phyloP scores from a whole-genome alignment of 2,888 invertebrate species.

The Agrypnus murinus region DNA sequence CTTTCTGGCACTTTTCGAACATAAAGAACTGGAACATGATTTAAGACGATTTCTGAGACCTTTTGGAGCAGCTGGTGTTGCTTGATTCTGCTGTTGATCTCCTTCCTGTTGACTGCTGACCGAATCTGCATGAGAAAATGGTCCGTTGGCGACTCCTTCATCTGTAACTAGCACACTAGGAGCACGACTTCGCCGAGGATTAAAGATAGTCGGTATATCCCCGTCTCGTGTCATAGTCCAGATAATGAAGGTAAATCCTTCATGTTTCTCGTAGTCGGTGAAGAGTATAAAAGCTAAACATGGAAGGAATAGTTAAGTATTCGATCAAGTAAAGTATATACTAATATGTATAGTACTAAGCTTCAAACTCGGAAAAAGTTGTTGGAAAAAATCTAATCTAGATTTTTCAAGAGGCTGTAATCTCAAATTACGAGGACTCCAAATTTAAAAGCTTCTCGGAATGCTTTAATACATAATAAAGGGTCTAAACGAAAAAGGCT shows the following conservation, averaged over 20 bases:
- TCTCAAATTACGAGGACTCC: no score
- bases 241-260: slow-evolving; percentile 38
- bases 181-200: slow-evolving; percentile 73
- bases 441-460: no score
- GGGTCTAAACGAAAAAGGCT: no score
- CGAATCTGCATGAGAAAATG: slow-evolving; percentile 68
- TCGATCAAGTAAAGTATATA: no score
- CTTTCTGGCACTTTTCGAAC: slow-evolving; percentile 89
- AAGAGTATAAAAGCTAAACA: no score
- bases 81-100: slow-evolving; percentile 66
- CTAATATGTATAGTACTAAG: no score
- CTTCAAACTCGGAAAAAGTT: no score
- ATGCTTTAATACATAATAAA: no score
- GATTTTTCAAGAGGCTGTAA: no score
- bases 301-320: no score
- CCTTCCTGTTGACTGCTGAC: slow-evolving; percentile 66
- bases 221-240: slow-evolving; percentile 79
- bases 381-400: no score
- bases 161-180: slow-evolving; percentile 69
- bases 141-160: slow-evolving; percentile 67
- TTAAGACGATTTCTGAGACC: slow-evolving; percentile 71
- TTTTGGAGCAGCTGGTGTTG: slow-evolving; percentile 71
- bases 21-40: slow-evolving; percentile 83
- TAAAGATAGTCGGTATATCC: slow-evolving; percentile 88
- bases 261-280: slow-evolving; percentile 29